Evolutionary conservation across 2,888 invertebrate species (phyloP).

Genomic region (Drosophila imparisetae): DNA sequence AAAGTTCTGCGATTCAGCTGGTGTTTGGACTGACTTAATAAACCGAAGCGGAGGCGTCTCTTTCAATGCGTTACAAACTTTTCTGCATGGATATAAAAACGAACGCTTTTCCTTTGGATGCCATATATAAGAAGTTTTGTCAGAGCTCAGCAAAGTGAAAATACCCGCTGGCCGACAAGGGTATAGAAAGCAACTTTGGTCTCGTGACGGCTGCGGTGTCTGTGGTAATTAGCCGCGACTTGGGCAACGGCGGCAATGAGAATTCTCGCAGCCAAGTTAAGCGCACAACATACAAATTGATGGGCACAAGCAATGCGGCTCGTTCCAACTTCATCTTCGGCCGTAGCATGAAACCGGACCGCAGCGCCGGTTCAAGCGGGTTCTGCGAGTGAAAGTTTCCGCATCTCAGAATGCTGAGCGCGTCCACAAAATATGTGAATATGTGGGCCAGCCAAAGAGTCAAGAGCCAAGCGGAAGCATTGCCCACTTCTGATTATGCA

Average conservation of each 20-base stretch:
- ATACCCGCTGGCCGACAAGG: background rate
- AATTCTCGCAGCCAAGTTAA: constrained; percentile 44
- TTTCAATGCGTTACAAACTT: background rate
- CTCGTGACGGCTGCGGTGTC: constrained; percentile 56
- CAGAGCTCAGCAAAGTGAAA: background rate
- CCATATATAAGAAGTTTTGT: background rate
- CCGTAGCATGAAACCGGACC: constrained; percentile 19
- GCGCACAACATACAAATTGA: constrained; percentile 22
- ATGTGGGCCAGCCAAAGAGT: constrained; percentile 52
- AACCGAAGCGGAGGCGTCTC: background rate
- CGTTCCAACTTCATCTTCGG: constrained; percentile 16
- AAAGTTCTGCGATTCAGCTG: background rate
- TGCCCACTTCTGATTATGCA: constrained; percentile 59
- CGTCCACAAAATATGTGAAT: constrained; percentile 27
- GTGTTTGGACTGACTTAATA: background rate
- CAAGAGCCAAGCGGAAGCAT: constrained; percentile 40
- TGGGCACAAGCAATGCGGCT: constrained; percentile 22
- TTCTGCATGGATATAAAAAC: background rate
- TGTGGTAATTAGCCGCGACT: constrained; percentile 56
- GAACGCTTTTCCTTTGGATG: background rate
- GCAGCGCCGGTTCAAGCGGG: constrained; percentile 11
- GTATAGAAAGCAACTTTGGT: constrained; percentile 8
- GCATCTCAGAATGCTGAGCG: constrained; percentile 28
- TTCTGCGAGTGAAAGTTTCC: constrained; percentile 60
- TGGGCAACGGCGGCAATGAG: constrained; percentile 34